A percentile compares a stretch with the other conserved stretches of the same genome.
Conservation (phyloP, 2,888 invertebrate genomes). For the Atethmia centrago region DNA sequence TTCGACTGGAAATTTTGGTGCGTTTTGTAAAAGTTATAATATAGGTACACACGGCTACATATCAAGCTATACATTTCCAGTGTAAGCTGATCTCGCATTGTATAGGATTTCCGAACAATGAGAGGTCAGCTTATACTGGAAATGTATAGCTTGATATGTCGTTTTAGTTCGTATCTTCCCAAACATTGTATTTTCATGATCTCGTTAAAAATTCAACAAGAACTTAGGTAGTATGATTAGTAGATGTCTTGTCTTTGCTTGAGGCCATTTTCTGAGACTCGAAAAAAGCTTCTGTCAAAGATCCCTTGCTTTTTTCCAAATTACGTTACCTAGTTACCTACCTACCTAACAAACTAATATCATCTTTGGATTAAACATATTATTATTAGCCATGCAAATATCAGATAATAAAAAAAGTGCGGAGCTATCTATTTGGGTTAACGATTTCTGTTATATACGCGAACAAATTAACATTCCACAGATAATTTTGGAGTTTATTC, state of each 20-base stretch:
- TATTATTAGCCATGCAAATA: conserved; percentile 33
- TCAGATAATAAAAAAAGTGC: conserved; percentile 46
- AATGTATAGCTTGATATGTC: too few species aligned
- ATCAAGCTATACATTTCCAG: too few species aligned
- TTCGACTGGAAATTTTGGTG: background rate
- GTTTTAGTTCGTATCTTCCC: background rate
- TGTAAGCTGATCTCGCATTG: too few species aligned
- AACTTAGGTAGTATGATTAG: background rate
- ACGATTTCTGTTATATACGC: conserved; percentile 52
- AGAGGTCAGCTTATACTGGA: too few species aligned
- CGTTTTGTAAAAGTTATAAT: background rate
- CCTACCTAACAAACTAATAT: background rate
- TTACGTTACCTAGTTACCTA: background rate
- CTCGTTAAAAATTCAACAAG: background rate
- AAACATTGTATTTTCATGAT: background rate
- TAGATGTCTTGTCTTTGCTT: background rate
- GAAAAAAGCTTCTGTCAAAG: background rate
- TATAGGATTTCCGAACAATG: too few species aligned
- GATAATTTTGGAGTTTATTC: conserved; percentile 54
- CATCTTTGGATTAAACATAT: conserved; percentile 45
- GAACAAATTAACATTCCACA: conserved; percentile 56
- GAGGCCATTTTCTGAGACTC: background rate
- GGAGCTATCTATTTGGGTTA: conserved; percentile 55
- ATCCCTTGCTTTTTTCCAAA: background rate
- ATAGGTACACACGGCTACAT: too few species aligned